Conservation (phyloP, 2,113 vertebrate genomes). For the Tachysurus vachellii region DNA sequence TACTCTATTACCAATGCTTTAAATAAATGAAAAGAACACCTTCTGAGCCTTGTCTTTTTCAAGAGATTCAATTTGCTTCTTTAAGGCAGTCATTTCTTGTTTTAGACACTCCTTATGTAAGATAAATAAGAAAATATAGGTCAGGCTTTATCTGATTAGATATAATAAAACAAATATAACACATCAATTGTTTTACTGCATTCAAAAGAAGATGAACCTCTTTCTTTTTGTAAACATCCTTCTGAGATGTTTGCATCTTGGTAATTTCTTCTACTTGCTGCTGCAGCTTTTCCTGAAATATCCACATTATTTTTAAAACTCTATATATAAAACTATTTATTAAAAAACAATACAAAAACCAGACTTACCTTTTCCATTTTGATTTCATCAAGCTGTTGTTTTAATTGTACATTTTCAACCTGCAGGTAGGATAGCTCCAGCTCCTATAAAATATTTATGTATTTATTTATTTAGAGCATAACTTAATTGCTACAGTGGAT, state of each 20-base stretch:
- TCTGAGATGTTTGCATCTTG: conserved; percentile 52
- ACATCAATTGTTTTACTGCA: not conserved
- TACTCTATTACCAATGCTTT: not conserved
- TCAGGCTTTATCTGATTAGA: not conserved
- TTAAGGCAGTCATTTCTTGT: conserved; percentile 57
- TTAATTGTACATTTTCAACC: conserved; percentile 74
- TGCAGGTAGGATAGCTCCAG: conserved; percentile 73
- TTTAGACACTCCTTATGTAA: conserved; percentile 68
- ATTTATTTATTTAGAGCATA: not conserved
- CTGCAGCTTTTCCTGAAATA: conserved; percentile 57
- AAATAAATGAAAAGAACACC: conserved; percentile 11
- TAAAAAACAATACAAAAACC: conserved; percentile 8
- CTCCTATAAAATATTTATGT: conserved; percentile 70
- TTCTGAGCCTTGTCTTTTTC: conserved; percentile 44
- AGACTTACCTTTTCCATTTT: conserved; percentile 75
- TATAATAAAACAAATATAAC: not conserved
- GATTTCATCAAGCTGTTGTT: conserved; percentile 75
- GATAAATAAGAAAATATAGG: not conserved
- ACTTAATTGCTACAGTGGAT: not conserved
- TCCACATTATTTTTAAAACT: not conserved
- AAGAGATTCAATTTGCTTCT: conserved; percentile 61
- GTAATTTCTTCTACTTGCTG: conserved; percentile 59
- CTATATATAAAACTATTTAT: not conserved
- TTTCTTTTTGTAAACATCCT: conserved; percentile 38
- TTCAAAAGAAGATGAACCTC: conserved; percentile 13